phyloP scores from a whole-genome alignment of 2,113 vertebrate genomes.

The Chascanopsetta lugubris region DNA sequence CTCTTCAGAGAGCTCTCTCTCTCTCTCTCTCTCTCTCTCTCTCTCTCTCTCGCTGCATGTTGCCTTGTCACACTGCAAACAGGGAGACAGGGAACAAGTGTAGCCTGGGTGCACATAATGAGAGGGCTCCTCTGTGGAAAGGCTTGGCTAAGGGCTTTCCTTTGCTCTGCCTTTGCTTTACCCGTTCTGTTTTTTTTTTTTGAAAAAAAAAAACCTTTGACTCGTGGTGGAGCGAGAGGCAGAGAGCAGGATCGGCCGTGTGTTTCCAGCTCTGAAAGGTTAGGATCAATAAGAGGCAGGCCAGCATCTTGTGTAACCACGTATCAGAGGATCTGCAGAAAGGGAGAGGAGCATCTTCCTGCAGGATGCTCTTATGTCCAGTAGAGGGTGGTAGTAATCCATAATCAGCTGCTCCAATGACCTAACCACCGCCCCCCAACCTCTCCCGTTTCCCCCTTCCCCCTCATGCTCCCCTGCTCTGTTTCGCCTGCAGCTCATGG shows the following conservation, averaged over 20 bases:
- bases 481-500: conserved; percentile 34
- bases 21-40: too few species aligned
- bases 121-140: neutral
- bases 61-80: conserved; percentile 2
- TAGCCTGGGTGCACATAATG: neutral
- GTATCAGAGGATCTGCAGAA: neutral
- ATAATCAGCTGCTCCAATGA: neutral
- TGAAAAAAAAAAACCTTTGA: too few species aligned
- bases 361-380: conserved; percentile 45
- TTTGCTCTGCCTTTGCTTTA: neutral
- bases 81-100: neutral
- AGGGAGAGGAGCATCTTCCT: neutral
- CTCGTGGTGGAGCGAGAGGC: neutral
- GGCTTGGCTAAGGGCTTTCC: neutral
- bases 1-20: neutral
- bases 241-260: neutral
- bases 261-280: conserved; percentile 26
- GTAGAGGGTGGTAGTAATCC: conserved; percentile 67
- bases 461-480: neutral
- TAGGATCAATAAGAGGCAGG: neutral
- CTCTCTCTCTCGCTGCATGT: neutral
- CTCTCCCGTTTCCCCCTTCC: too few species aligned
- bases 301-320: neutral
- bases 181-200: conserved; percentile 10
- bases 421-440: neutral